Conservation (phyloP, 2,888 invertebrate species). For the Cephus runcator region DNA sequence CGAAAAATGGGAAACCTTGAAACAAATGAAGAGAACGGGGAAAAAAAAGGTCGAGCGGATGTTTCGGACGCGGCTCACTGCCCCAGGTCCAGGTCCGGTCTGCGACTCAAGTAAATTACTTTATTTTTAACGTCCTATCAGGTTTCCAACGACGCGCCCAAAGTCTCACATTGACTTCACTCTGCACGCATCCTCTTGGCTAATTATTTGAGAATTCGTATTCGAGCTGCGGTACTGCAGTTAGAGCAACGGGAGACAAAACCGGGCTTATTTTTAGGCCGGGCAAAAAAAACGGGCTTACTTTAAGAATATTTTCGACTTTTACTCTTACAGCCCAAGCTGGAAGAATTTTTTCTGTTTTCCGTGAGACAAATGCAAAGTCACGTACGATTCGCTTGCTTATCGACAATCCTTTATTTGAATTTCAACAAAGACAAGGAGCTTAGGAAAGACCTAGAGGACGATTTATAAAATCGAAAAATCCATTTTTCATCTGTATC, state of each 20-base stretch:
- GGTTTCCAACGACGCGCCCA: not conserved
- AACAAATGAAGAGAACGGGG: conserved; percentile 37
- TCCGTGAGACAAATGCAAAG: not conserved
- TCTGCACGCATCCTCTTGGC: not conserved
- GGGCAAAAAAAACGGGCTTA: not conserved
- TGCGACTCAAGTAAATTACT: not conserved
- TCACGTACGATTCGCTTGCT: not conserved
- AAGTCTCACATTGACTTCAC: not conserved
- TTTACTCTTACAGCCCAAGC: not conserved
- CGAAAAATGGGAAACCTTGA: conserved; percentile 40
- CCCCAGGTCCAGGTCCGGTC: not conserved
- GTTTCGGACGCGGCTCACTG: conserved; percentile 31
- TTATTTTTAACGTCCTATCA: not conserved
- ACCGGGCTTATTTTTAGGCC: not conserved
- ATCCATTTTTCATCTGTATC: not conserved
- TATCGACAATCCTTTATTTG: not conserved
- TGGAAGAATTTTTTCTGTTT: not conserved
- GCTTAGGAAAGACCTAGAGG: not conserved
- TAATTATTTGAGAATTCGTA: not conserved
- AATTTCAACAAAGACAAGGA: not conserved
- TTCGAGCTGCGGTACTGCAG: not conserved
- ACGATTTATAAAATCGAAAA: not conserved
- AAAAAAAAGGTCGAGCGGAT: conserved; percentile 32
- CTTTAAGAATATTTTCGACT: not conserved
- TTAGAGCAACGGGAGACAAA: not conserved